Evolutionary conservation across 2,888 invertebrate species (phyloP), one percentile per base, ranked within the genome.

Genomic region (Stenolophus ochropezus): DNA sequence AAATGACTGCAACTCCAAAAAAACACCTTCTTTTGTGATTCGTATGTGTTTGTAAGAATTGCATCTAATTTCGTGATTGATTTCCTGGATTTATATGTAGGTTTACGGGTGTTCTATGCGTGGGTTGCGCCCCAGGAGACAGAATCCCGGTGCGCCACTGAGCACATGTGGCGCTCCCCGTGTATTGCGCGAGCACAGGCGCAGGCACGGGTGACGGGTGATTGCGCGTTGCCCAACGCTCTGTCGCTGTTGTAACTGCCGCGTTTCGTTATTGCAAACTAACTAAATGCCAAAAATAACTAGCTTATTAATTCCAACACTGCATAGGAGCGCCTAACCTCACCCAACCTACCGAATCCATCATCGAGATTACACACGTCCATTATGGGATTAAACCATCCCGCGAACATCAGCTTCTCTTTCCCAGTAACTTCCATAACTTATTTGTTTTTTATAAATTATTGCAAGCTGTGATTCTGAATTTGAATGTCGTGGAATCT

Each of bases 201-300:
- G 61, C 61, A 61, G 11, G 56, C 61, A 61, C 61, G 61, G 21
- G 27, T 56, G 33, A 56, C 77, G 65, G 77, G 78, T 49, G 78
- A 65, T 61, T 79, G 49, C 79, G 51, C 33, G 69, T 79, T 79
- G 69, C 69, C 71, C 79, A 79, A 79, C 79, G 49, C 51, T 14
- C 51, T 51, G 47, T 47, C 27, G 27, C 69, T 79, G 79, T 69
- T 69, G 69, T 79, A 69, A 79, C 69, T 79, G 78, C 61, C 49
- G 61, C 25, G 61, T 79, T 79, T 79, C 65, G 79, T 79, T 79
- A 79, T 65, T 79, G 69, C 79, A 61, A 78, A 78, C 73, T 73
- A 73, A 73, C 61, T 61, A 71, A 79, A 79, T 79, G 65, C 79
- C 79, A 71, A 71, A 79, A 65, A 79, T 79, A 79, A 79, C 79